phyloP scores from a whole-genome alignment of 2,797 vertebrate species.

The Rhabdomys pumilio region DNA sequence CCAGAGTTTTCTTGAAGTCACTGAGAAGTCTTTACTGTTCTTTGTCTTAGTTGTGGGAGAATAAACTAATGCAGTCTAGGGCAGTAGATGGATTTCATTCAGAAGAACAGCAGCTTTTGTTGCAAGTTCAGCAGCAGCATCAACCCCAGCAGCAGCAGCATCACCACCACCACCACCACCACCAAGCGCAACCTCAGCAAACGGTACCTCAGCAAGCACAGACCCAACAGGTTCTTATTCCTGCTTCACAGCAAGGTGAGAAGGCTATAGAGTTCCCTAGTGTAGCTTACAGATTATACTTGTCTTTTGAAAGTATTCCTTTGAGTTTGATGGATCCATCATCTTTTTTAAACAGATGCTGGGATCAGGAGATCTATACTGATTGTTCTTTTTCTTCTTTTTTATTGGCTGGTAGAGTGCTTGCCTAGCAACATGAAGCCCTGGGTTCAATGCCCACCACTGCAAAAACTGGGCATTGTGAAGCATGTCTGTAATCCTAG shows the following conservation, averaged over 20 bases:
- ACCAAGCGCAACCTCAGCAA: constrained; percentile 91
- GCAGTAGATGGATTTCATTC: constrained; percentile 99
- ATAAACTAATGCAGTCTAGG: constrained; percentile 98
- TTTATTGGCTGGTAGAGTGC: neutral
- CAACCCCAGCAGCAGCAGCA: constrained; percentile 91
- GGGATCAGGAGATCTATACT: neutral
- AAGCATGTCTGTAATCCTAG: neutral
- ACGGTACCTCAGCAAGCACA: constrained; percentile 91
- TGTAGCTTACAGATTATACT: neutral
- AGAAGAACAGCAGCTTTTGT: constrained; percentile 96
- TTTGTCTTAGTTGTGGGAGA: constrained; percentile 96
- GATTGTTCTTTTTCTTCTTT: neutral
- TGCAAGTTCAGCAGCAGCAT: constrained; percentile 92
- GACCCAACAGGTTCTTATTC: constrained; percentile 95
- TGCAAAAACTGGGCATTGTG: neutral
- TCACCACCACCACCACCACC: constrained; percentile 93
- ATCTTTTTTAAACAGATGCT: constrained; percentile 41
- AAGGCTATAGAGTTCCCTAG: neutral
- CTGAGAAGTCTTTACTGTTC: constrained; percentile 74
- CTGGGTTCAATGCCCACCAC: neutral
- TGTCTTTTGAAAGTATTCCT: constrained; percentile 13
- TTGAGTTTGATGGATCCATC: constrained; percentile 12
- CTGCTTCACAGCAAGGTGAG: constrained; percentile 95
- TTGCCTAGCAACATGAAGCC: neutral
- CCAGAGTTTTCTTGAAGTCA: constrained; percentile 36